Base-by-base conservation (phyloP, 2,888 invertebrate species). In the Philonicus albiceps region DNA sequence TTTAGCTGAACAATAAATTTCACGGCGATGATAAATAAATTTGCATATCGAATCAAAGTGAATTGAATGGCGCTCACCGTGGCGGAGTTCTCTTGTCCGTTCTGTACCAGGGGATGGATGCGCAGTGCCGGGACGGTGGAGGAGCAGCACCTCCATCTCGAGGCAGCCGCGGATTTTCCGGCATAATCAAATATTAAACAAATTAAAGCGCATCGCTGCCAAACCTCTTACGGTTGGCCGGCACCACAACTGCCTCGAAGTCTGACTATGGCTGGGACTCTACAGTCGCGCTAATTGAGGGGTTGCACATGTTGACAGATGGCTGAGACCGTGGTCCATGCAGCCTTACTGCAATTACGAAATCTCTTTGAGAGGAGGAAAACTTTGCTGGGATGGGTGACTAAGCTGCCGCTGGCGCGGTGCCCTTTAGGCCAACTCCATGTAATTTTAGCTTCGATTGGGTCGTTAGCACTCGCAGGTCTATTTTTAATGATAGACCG, bases 1-100 rank as follows among this genome's bases (percentile, higher is more conserved):
- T 86, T 78, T 27, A 72, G 55, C 40, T 64, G 53, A 86, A 86
- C 86, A 86, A 86, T 86, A 86, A 86, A 86, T 86, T 76, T 86
- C 76, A 64, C 75, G 76, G 86, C 31, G 76, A 75, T 75, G 85
- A 86, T 86, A 86, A 86, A 86, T 86, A 86, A 86, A 86, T 86
- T 86, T 86, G 86, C 86, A 86, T 86, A 78, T 76, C 76, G 37
- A 75, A 75, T 86, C 55, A 76, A 86, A 73, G 72, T 84, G 84
- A 86, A 86, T 86, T 64, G 76, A 76, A 86, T 86, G 75, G 37
- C 19, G 76, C 75, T 85, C 16, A 49, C 81, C 11, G 81, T 84
- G 40, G 55, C 73, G 30, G 37, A 55, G 73, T 84, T 84, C 49
- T 49, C 7, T 27, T 64, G 31, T 43, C 30, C 40, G 40, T 73